Conservation (phyloP, 2,888 invertebrate genomes). For the Macrosiphum euphorbiae region DNA sequence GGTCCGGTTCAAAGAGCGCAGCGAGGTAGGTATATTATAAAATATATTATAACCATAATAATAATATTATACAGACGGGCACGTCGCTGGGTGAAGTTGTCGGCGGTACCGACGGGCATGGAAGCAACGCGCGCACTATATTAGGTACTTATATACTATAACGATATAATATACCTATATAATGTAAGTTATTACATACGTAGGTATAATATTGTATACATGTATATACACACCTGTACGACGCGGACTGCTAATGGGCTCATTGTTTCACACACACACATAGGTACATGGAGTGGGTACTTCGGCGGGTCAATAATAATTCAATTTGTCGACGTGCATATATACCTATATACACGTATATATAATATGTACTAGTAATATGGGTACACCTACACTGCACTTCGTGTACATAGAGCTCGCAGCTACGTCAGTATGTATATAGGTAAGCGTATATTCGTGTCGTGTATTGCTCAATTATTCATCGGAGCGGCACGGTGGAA, state of each 20-base stretch:
- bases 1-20: conserved; percentile 45
- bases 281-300: neutral
- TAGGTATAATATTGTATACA: neutral
- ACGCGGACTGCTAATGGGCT: conserved; percentile 55
- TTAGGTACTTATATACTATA: neutral
- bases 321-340: conserved; percentile 45
- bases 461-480: conserved; percentile 54
- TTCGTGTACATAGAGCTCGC: neutral
- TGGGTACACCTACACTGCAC: neutral
- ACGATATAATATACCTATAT: neutral
- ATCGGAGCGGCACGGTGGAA: conserved; percentile 1
- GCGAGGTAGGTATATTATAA: neutral
- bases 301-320: conserved; percentile 52
- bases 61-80: neutral
- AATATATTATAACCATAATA: conserved; percentile 10
- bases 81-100: neutral
- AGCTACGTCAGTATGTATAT: neutral
- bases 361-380: neutral
- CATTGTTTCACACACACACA: conserved; percentile 53
- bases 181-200: neutral
- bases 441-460: neutral
- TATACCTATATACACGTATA: neutral
- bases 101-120: conserved; percentile 48
- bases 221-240: neutral
- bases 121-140: conserved; percentile 10